These are phyloP conservation scores for Bathynomus jamesi DNA, from an alignment of 1,140 invertebrate genomes.

Conservation along the genomic window DNA sequence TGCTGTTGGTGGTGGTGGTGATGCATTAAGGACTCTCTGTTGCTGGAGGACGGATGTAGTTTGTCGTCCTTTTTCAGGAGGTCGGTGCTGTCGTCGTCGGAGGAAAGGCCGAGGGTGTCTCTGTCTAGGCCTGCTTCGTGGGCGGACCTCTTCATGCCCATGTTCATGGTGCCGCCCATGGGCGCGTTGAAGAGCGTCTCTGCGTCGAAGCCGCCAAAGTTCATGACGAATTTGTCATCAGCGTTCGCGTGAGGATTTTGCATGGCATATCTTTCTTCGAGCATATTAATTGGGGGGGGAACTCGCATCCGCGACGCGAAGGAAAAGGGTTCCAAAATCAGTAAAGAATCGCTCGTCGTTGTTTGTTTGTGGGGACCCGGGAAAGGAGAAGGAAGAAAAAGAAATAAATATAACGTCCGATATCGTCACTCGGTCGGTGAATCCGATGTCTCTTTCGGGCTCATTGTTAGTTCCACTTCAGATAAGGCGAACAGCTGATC, in stretches of 20 bases:
- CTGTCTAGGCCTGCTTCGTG: slow-evolving; percentile 40
- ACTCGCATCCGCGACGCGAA: no score
- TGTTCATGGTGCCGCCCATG: slow-evolving; percentile 23
- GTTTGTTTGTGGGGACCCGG: no score
- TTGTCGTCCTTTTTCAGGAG: slow-evolving; percentile 19
- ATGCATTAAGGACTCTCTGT: slow-evolving; percentile 17
- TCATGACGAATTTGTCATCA: slow-evolving; percentile 35
- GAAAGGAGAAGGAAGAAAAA: no score
- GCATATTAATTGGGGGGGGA: neutral
- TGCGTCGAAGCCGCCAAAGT: slow-evolving; percentile 33
- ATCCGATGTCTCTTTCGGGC: no score
- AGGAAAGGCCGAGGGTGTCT: slow-evolving; percentile 38
- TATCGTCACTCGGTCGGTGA: no score
- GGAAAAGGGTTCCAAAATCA: no score
- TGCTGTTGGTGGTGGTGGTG: neutral
- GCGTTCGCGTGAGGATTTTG: neutral
- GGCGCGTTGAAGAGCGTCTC: slow-evolving; percentile 29
- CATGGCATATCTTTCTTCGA: neutral
- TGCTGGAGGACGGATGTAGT: slow-evolving; percentile 28
- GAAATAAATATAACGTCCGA: no score
- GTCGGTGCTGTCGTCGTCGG: slow-evolving; percentile 23
- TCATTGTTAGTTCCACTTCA: no score
- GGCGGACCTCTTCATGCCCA: slow-evolving; percentile 33
- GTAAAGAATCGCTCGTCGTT: no score
- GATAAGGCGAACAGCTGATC: no score